Conservation (phyloP, 2,888 invertebrate species). For the Catocala nupta region DNA sequence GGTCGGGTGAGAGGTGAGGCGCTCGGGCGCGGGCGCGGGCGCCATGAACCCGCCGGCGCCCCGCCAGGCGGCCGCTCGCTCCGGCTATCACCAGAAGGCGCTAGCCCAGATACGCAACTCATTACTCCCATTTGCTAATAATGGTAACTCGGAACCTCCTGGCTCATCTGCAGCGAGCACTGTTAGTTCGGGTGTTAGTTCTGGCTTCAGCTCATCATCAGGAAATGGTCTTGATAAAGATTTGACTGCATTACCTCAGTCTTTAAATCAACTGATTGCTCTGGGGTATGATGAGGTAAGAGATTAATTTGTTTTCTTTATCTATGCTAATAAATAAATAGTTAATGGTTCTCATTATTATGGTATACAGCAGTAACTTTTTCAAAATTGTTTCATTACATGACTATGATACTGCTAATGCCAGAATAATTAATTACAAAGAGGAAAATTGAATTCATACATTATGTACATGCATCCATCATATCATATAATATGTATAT, state of each 20-base stretch:
- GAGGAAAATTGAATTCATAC: no score
- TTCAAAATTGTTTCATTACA: no score
- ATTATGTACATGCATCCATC: no score
- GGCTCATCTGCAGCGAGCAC: conserved; percentile 93
- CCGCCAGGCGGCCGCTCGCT: conserved; percentile 90
- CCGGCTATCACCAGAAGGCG: conserved; percentile 95
- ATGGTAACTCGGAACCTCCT: conserved; percentile 87
- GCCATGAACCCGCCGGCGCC: conserved; percentile 89
- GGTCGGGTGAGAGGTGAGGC: conserved; percentile 85
- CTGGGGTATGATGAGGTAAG: conserved; percentile 93
- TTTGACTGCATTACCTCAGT: conserved; percentile 88
- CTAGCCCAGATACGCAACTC: conserved; percentile 95
- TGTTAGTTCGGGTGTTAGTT: conserved; percentile 88
- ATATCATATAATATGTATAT: no score
- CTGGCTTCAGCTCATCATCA: conserved; percentile 88
- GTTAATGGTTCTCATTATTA: no score
- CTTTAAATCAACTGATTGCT: conserved; percentile 89
- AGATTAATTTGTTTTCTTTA: conserved; percentile 1
- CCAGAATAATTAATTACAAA: no score
- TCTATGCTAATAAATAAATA: background rate
- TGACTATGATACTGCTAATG: no score
- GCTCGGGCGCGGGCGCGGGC: conserved; percentile 86
- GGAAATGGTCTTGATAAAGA: conserved; percentile 89
- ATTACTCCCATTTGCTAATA: conserved; percentile 93
- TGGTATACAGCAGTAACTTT: no score